A percentile compares a stretch with the other conserved stretches of the same genome.
Evolutionary conservation across 2,113 vertebrate genomes (phyloP).

Genomic region (Pterocles burchelli): DNA sequence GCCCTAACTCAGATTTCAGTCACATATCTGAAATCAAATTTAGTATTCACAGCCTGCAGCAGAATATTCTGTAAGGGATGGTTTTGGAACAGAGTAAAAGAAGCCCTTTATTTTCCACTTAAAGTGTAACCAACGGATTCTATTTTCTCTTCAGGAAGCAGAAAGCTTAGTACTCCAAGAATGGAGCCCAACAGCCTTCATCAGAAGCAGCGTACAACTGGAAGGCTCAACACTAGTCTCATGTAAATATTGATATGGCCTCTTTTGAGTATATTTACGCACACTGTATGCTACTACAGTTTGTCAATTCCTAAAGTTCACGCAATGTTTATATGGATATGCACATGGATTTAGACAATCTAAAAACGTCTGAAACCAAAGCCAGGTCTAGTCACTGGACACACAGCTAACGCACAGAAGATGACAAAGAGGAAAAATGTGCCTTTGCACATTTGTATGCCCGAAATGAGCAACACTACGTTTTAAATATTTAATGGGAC

Average conservation of each 20-base stretch:
- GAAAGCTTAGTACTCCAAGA: neutral
- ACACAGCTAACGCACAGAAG: neutral
- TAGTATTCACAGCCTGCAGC: neutral
- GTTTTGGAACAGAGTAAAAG: neutral
- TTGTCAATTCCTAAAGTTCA: neutral
- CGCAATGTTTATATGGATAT: neutral
- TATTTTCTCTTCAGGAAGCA: neutral
- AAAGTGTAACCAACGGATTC: neutral
- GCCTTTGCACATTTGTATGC: neutral
- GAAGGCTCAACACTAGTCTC: neutral
- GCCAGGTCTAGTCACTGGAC: neutral
- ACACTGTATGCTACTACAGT: neutral
- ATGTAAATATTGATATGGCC: neutral
- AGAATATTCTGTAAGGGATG: neutral
- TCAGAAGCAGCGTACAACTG: neutral
- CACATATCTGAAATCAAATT: neutral
- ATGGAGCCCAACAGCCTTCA: neutral
- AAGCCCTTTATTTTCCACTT: neutral
- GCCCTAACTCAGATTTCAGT: neutral
- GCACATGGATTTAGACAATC: neutral
- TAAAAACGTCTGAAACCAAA: neutral
- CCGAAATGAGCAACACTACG: neutral
- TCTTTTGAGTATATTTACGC: neutral
- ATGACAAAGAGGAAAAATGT: neutral
- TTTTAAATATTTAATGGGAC: neutral